Percentiles rank a stretch among this genome's conserved stretches.
phyloP scores from a whole-genome alignment of 2,797 vertebrate species.

The Schizopygopsis pylzovi region DNA sequence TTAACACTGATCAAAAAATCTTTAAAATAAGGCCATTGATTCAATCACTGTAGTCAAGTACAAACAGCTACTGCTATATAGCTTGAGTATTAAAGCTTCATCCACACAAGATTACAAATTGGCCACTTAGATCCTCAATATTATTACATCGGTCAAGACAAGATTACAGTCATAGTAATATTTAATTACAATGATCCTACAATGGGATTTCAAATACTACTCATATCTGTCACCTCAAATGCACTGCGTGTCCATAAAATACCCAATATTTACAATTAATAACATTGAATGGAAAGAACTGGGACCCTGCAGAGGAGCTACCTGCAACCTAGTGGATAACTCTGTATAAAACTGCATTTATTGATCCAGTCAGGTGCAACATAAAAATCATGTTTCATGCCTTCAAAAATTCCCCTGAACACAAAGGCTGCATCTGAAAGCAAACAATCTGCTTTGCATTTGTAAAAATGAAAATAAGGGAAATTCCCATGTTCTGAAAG shows the following conservation, averaged over 20 bases:
- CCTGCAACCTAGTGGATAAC: background rate
- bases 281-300: background rate
- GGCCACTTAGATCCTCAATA: background rate
- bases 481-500: background rate
- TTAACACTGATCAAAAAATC: background rate
- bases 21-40: background rate
- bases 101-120: background rate
- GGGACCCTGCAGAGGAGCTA: background rate
- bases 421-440: background rate
- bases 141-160: background rate
- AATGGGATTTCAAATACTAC: background rate
- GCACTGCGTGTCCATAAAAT: background rate
- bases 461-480: slow-evolving; percentile 6
- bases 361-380: background rate
- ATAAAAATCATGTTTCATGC: background rate
- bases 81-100: background rate
- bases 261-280: background rate
- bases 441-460: slow-evolving; percentile 9
- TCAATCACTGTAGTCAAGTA: background rate
- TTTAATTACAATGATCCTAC: background rate
- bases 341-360: background rate
- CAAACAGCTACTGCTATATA: background rate
- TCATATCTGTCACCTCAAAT: background rate
- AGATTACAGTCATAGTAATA: background rate
- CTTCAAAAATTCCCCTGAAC: background rate